phyloP scores from a whole-genome alignment of 2,113 vertebrate species.

The human region DNA sequence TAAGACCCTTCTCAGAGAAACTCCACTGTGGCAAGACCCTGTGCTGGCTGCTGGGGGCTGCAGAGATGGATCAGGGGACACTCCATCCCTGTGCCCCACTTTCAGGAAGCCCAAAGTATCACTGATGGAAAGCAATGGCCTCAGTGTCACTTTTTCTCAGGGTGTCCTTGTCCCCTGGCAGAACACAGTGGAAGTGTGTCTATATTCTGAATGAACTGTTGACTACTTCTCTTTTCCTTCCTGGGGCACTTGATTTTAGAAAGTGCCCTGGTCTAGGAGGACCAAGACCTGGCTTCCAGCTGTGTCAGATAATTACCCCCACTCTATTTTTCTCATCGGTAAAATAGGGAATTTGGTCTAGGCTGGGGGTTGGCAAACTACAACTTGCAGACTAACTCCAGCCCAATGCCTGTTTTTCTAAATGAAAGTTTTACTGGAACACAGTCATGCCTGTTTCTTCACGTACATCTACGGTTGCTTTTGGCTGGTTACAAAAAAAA shows the following conservation, averaged over 20 bases:
- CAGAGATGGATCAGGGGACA: neutral
- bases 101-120: neutral
- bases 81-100: fast-evolving
- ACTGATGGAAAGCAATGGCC: neutral
- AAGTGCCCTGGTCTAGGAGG: neutral
- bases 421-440: neutral
- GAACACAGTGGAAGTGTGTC: neutral
- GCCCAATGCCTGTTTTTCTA: neutral
- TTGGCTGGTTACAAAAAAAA: neutral
- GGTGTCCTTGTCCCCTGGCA: neutral
- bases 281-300: neutral
- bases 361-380: neutral
- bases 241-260: neutral
- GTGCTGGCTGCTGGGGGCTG: neutral
- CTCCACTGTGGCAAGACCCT: neutral
- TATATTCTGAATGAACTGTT: neutral
- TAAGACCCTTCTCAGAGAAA: neutral
- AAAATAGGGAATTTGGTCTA: neutral
- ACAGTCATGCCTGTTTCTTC: neutral
- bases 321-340: neutral
- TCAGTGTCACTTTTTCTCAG: neutral
- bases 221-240: neutral
- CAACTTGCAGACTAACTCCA: neutral
- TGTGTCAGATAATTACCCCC: neutral
- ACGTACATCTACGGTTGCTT: neutral